A percentile compares a stretch with the other conserved stretches of the same genome.
Evolutionary conservation across 2,797 vertebrate species (phyloP).

Genomic region (Rhinophrynus dorsalis): DNA sequence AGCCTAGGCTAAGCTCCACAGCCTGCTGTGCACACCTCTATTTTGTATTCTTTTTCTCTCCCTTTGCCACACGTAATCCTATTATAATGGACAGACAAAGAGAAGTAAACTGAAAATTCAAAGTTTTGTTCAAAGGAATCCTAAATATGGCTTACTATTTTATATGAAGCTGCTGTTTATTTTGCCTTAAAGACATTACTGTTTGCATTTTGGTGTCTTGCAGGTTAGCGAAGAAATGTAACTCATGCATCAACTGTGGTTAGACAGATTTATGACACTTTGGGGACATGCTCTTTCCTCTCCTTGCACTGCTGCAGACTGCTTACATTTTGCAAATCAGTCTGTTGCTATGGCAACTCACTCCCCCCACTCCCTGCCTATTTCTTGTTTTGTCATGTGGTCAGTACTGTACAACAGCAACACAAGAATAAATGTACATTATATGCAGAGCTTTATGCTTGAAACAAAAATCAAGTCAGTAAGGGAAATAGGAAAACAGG

Average conservation of each 20-base stretch:
- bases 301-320: conserved; percentile 89
- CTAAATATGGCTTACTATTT: conserved; percentile 61
- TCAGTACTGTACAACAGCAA: conserved; percentile 75
- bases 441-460: conserved; percentile 61
- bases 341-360: conserved; percentile 93
- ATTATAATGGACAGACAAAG: conserved; percentile 89
- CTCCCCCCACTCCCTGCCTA: conserved; percentile 74
- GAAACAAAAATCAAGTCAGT: conserved; percentile 56
- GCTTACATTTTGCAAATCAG: conserved; percentile 99
- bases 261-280: conserved; percentile 97
- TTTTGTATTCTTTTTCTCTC: conserved; percentile 91
- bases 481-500: conserved; percentile 65
- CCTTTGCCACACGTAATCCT: conserved; percentile 97
- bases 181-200: conserved; percentile 69
- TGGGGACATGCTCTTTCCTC: conserved; percentile 91
- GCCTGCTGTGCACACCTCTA: conserved; percentile 97
- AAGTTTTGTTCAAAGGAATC: conserved; percentile 65
- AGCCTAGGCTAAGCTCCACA: conserved; percentile 95
- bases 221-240: conserved; percentile 92
- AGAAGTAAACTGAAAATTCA: conserved; percentile 73
- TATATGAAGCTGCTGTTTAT: conserved; percentile 60
- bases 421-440: conserved; percentile 63
- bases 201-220: conserved; percentile 74
- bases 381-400: conserved; percentile 83
- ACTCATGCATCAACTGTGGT: conserved; percentile 93